These are phyloP conservation scores for Chorisops tibialis DNA, from an alignment of 2,888 invertebrate species.

Conservation along the genomic window DNA sequence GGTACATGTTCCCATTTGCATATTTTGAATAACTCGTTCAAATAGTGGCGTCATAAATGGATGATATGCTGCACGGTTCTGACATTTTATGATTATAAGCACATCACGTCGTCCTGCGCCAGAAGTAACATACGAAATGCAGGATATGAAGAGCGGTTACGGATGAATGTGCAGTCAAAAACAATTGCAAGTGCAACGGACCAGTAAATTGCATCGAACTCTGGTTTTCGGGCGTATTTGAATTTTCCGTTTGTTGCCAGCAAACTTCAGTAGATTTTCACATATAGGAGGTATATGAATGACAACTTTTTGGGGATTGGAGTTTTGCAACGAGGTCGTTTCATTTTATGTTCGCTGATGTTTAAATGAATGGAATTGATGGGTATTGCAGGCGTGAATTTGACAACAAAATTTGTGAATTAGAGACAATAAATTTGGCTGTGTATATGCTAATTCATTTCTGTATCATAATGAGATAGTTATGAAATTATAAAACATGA, in stretches of 20 bases:
- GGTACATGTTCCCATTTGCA: constrained; percentile 16
- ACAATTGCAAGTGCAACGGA: constrained; percentile 33
- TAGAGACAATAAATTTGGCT: no score
- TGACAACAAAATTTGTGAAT: background rate
- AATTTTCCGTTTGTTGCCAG: constrained; percentile 12
- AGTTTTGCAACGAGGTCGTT: constrained; percentile 20
- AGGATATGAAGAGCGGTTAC: constrained; percentile 14
- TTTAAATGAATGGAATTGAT: constrained; percentile 12
- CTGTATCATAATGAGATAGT: no score
- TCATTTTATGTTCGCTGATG: constrained; percentile 25
- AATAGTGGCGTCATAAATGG: constrained; percentile 23
- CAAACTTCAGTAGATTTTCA: constrained; percentile 1
- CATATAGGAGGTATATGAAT: no score
- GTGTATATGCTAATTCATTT: no score
- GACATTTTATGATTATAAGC: constrained; percentile 25
- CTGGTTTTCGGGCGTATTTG: constrained; percentile 13
- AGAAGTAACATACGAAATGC: background rate
- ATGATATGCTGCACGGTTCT: constrained; percentile 23
- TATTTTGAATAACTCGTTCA: constrained; percentile 2
- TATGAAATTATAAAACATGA: no score
- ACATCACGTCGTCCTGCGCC: constrained; percentile 11
- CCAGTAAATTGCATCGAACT: constrained; percentile 31
- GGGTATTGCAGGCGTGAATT: constrained; percentile 18
- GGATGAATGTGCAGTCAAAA: constrained; percentile 16
- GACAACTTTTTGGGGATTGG: background rate